Percentiles rank a stretch among this genome's conserved stretches.
These are phyloP conservation scores for Leptogaster cylindrica DNA, from an alignment of 2,888 invertebrate genomes.

Conservation along the genomic window DNA sequence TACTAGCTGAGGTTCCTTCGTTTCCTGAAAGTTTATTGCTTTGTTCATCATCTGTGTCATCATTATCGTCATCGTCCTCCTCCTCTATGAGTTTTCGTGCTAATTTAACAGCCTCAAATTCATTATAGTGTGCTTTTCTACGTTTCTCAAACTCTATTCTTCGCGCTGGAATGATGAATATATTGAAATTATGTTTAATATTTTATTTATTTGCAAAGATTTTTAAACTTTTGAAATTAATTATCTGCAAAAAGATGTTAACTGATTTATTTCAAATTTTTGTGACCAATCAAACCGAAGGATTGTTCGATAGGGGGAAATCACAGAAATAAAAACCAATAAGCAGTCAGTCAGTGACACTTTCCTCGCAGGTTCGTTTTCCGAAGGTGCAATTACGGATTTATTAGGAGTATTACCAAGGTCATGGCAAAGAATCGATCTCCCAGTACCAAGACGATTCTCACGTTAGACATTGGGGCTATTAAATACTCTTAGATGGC, in stretches of 20 bases:
- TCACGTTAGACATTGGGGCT: too few species aligned
- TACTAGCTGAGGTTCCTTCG: constrained; percentile 46
- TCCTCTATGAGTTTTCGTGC: constrained; percentile 90
- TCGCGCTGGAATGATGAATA: constrained; percentile 62
- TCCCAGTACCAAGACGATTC: too few species aligned
- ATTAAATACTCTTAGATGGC: too few species aligned
- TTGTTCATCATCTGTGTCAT: constrained; percentile 58
- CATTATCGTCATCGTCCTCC: constrained; percentile 84
- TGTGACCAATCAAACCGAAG: neutral
- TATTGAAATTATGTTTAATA: neutral
- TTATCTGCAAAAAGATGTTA: too few species aligned
- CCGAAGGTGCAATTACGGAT: too few species aligned
- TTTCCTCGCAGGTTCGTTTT: too few species aligned
- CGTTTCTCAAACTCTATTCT: constrained; percentile 87
- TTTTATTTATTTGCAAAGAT: constrained; percentile 46
- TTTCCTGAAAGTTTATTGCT: constrained; percentile 32
- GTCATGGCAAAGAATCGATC: too few species aligned
- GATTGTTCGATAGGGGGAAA: too few species aligned
- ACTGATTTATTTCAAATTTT: neutral
- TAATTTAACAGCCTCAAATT: constrained; percentile 92
- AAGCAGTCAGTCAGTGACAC: too few species aligned
- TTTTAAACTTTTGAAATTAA: too few species aligned
- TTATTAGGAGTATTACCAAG: too few species aligned
- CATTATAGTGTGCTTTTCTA: constrained; percentile 96
- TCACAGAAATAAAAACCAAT: neutral